Evolutionary conservation across 2,113 vertebrate species (phyloP).

Genomic region (Strigops habroptila): DNA sequence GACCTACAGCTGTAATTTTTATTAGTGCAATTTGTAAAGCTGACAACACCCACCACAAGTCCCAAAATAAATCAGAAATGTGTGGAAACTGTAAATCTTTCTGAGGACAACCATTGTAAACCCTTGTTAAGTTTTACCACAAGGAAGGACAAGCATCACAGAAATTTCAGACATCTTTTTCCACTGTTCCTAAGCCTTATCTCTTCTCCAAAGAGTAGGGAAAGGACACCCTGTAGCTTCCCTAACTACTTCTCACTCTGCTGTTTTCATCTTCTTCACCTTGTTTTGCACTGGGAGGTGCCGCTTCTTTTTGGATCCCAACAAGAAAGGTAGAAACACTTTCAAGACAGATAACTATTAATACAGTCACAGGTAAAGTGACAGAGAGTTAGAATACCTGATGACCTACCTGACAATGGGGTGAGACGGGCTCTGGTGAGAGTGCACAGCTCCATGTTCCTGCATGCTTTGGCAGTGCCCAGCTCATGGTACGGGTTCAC

Average conservation of each 20-base stretch:
- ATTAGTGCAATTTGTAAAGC: neutral
- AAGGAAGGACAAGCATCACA: neutral
- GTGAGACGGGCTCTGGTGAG: neutral
- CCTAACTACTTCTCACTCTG: neutral
- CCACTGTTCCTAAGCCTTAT: neutral
- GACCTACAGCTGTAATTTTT: neutral
- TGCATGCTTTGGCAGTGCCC: neutral
- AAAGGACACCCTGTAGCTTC: neutral
- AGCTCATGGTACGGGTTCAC: neutral
- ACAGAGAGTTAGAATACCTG: neutral
- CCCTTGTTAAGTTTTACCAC: neutral
- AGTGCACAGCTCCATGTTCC: fast-evolving
- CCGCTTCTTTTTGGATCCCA: neutral
- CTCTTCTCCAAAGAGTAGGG: neutral
- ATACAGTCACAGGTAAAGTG: neutral
- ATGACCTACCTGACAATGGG: fast-evolving
- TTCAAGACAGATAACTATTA: neutral
- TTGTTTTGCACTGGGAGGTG: neutral
- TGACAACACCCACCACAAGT: neutral
- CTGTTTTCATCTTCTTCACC: neutral
- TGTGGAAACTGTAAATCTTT: neutral
- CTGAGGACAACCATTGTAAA: neutral
- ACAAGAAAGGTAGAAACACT: neutral
- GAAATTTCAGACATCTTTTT: neutral
- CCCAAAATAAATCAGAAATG: neutral